A percentile compares a stretch with the other conserved stretches of the same genome.
Conservation (phyloP, 2,888 invertebrate species). For the Polyploca ridens region DNA sequence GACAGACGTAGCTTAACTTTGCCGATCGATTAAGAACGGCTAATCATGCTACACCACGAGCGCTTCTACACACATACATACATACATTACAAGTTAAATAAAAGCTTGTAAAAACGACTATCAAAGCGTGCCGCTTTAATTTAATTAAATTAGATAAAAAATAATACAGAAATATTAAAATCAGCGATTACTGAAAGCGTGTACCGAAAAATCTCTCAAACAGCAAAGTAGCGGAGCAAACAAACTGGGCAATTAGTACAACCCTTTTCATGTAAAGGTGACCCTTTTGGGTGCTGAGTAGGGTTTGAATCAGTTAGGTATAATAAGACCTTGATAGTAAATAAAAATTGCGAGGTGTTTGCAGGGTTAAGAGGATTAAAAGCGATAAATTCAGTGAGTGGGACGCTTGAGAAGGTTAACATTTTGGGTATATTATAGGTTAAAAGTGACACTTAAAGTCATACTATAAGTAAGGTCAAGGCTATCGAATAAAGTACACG, state of each 20-base stretch:
- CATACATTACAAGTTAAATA: too few species aligned
- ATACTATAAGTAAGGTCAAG: neutral
- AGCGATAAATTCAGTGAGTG: neutral
- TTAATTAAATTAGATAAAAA: too few species aligned
- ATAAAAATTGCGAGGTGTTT: conserved; percentile 27
- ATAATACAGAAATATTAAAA: too few species aligned
- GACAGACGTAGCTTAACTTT: too few species aligned
- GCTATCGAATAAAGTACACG: too few species aligned
- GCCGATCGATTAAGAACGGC: too few species aligned
- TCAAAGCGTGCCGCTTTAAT: too few species aligned
- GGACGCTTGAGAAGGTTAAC: neutral
- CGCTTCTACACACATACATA: too few species aligned
- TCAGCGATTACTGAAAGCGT: neutral
- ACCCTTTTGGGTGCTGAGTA: conserved; percentile 14
- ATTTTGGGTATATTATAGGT: neutral
- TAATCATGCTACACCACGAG: too few species aligned
- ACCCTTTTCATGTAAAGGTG: conserved; percentile 25
- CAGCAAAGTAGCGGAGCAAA: conserved; percentile 17
- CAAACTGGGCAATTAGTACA: conserved; percentile 27
- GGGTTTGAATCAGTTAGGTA: conserved; percentile 21
- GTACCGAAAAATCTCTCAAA: neutral
- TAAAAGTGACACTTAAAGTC: neutral
- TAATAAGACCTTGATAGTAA: conserved; percentile 32
- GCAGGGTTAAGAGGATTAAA: conserved; percentile 19
- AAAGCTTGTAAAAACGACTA: too few species aligned